Evolutionary conservation across 2,888 invertebrate genomes (phyloP).

Genomic region (Xylocampa areola): DNA sequence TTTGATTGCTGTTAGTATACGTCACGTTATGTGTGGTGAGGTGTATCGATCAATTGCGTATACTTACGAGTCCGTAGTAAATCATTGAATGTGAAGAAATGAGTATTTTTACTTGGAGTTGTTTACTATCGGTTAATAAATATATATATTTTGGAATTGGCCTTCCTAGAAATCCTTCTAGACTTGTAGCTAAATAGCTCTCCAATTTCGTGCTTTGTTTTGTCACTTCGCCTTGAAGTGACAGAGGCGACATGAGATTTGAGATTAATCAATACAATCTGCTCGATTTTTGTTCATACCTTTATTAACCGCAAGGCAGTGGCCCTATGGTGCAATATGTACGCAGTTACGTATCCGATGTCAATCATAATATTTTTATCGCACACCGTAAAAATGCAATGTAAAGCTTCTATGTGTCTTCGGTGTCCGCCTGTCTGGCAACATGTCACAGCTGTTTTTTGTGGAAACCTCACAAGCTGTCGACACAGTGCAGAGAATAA

Average conservation of each 20-base stretch:
- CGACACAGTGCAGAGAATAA: neutral
- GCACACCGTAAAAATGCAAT: neutral
- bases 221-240: no score
- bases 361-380: neutral
- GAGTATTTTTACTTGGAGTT: no score
- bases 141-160: no score
- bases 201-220: no score
- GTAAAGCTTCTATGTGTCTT: conserved; percentile 23
- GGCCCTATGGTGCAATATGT: conserved; percentile 10
- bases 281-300: no score
- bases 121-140: no score
- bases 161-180: no score
- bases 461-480: conserved; percentile 26
- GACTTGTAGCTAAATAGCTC: no score
- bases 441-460: conserved; percentile 27
- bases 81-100: no score
- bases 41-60: neutral
- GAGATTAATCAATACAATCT: no score
- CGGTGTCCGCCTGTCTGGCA: conserved; percentile 21
- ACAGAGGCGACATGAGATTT: no score
- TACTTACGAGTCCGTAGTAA: no score
- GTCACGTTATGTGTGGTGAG: conserved; percentile 4
- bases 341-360: neutral
- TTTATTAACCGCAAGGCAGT: neutral
- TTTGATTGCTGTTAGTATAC: conserved; percentile 15